Conservation (phyloP, 1,140 invertebrate species). For the Drosophila funebris region DNA sequence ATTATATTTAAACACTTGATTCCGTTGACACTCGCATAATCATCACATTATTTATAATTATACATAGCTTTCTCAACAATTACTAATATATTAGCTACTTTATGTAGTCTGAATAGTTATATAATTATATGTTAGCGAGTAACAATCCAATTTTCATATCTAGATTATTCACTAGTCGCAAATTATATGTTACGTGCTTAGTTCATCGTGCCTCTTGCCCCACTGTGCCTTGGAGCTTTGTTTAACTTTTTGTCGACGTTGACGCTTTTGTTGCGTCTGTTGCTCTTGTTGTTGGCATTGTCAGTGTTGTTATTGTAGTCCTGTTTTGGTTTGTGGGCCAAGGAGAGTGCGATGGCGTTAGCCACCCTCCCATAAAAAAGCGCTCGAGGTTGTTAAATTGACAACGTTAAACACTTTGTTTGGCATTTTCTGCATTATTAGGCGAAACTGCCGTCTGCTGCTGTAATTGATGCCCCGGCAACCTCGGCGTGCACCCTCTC, state of each 20-base stretch:
- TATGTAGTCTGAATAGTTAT: no score
- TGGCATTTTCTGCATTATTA: slow-evolving; percentile 82
- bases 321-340: slow-evolving; percentile 43
- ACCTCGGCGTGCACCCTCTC: slow-evolving; percentile 12
- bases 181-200: neutral
- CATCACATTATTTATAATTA: no score
- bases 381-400: slow-evolving; percentile 81
- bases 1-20: no score
- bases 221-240: slow-evolving; percentile 68
- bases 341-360: slow-evolving; percentile 9
- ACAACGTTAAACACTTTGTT: slow-evolving; percentile 82
- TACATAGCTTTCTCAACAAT: no score
- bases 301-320: slow-evolving; percentile 55
- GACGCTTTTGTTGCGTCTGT: slow-evolving; percentile 36
- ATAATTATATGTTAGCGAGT: no score
- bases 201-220: neutral
- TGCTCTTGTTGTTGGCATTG: slow-evolving; percentile 42
- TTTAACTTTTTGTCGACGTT: slow-evolving; percentile 64
- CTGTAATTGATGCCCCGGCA: slow-evolving; percentile 72
- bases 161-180: no score
- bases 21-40: no score
- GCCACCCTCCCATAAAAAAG: slow-evolving; percentile 65
- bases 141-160: no score
- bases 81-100: no score
- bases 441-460: slow-evolving; percentile 71